Evolutionary conservation across 2,113 vertebrate genomes (phyloP).

Genomic region (Dendrocopos noguchii): DNA sequence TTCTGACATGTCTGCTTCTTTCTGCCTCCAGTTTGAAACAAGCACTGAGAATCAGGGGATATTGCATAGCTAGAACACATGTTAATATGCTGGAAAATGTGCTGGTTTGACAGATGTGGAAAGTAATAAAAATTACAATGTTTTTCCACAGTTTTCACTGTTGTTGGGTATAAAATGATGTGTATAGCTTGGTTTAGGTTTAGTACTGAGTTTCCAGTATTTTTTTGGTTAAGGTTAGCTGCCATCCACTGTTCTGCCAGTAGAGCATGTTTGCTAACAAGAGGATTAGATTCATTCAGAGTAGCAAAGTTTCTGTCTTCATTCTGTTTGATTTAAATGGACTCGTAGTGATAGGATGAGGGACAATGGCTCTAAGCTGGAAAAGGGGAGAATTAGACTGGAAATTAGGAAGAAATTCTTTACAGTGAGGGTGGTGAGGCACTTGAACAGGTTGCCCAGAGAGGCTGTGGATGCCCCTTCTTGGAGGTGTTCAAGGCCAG

Average conservation of each 20-base stretch:
- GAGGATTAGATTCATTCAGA: neutral
- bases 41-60: neutral
- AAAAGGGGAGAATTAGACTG: too few relatives aligned
- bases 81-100: neutral
- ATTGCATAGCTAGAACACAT: neutral
- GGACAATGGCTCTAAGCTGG: too few relatives aligned
- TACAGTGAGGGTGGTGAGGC: too few relatives aligned
- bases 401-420: too few relatives aligned
- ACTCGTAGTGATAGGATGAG: too few relatives aligned
- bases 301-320: neutral
- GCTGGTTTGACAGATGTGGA: neutral
- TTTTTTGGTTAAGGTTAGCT: neutral
- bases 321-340: neutral
- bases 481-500: too few relatives aligned
- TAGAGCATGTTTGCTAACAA: neutral
- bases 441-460: too few relatives aligned
- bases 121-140: neutral
- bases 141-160: neutral
- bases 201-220: neutral
- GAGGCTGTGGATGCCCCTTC: too few relatives aligned
- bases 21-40: neutral
- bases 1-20: neutral
- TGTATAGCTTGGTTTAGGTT: neutral
- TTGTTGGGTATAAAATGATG: neutral
- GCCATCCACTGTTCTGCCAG: neutral